Conservation (phyloP, 2,113 vertebrate genomes). For the Megaceryle maxima region DNA sequence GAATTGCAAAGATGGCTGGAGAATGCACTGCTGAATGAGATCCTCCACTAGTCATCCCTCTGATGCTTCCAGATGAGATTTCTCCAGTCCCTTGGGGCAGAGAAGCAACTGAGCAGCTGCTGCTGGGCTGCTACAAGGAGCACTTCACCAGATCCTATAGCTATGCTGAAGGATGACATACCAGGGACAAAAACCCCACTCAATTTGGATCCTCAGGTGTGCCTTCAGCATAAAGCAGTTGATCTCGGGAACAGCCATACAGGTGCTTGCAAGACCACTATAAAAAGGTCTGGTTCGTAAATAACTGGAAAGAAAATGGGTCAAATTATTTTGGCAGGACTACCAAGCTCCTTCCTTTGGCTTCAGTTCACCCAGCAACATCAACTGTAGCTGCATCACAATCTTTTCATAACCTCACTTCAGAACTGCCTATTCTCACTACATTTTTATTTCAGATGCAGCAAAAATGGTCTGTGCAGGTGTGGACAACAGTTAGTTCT, state of each 20-base stretch:
- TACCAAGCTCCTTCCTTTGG: neutral
- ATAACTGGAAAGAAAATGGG: neutral
- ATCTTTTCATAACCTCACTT: neutral
- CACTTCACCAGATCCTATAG: accelerated
- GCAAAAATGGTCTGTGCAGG: neutral
- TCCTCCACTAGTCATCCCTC: neutral
- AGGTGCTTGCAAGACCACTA: neutral
- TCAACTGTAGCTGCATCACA: neutral
- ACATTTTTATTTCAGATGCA: neutral
- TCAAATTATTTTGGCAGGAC: neutral
- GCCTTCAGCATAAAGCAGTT: neutral
- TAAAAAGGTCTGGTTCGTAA: accelerated
- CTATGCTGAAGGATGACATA: neutral
- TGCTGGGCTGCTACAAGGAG: neutral
- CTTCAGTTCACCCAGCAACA: neutral
- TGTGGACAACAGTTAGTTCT: neutral
- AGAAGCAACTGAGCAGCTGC: neutral
- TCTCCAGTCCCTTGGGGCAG: neutral
- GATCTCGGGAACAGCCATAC: neutral
- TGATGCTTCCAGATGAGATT: neutral
- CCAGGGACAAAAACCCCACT: accelerated
- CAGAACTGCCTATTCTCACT: neutral
- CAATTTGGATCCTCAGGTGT: no score
- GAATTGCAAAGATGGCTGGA: neutral
- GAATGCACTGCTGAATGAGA: neutral